Base-by-base conservation (phyloP, 2,888 invertebrate genomes). In the Chalcosyrphus nemorum region DNA sequence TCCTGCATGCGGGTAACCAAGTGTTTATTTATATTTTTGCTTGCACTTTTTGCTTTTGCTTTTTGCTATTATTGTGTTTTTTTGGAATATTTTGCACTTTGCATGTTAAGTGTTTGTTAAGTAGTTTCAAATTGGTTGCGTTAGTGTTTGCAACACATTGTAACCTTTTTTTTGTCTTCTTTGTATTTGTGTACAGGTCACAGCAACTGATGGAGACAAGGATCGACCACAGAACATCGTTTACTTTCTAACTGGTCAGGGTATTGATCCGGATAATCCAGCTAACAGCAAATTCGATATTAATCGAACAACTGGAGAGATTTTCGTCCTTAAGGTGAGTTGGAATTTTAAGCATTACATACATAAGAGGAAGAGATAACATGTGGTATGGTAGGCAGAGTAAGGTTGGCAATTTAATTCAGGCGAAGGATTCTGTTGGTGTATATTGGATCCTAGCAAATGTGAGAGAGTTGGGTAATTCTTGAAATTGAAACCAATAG, bases 261-360 rank as follows among this genome's bases (percentile, higher is more conserved):
- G 98, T 84, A 97, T 98, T 88, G 98, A 98, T 93, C 96, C 97
- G 27, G 97, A 97, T 92, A 97, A 98, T 93, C 97, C 97, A 57
- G 96, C 96, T 86, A 98, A 98, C 91, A 97, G 97, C 93, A 98
- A 98, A 93, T 99, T 99, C 91, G 97, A 98, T 92, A 98, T 99
- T 89, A 98, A 98, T 93, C 94, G 97, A 85, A 97, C 97, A 24
- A 96, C 97, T 0, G 99, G 98, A 85, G 97, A 98, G 92, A 98
- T 99, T 92, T 98, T 96, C 91, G 97, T 98, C 13, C 93, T 97
- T 32, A 98, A 97, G 95, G 97, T 97, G 92, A 93, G 93, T 92
- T n/a, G n/a, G n/a, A n/a, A n/a, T n/a, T n/a, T n/a, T n/a, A n/a
- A n/a, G n/a, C n/a, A n/a, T n/a, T n/a, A n/a, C n/a, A n/a, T n/a